Base-by-base conservation (phyloP, 2,888 invertebrate genomes). In the Coremacera marginata region DNA sequence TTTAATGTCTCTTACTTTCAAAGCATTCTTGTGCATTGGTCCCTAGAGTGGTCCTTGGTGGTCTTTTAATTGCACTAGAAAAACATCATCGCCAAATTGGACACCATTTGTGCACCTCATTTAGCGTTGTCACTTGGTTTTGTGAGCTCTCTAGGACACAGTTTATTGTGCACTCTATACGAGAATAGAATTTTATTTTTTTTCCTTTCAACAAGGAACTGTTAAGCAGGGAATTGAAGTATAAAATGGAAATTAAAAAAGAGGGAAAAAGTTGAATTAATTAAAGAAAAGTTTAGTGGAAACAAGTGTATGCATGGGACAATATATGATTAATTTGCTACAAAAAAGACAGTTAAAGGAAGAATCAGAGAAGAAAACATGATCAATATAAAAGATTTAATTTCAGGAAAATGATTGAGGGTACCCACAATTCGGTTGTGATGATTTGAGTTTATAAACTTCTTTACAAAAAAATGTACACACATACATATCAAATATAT, bases 141-240 rank as follows among this genome's bases (percentile, higher is more conserved):
- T 19, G 44, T 22, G 68, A 37, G 5, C 37, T 4, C 9, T 5
- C 19, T 37, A 25, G 25, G 1, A 27, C 62, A 55, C 16, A 27
- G 11, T 31, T 3, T 7, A 14, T 5, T 9, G 31, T 19, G 14
- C 9, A n/a, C n/a, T 37, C 31, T 34, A 14, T n/a, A 3, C 63
- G 5, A 14, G 7, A 27, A 34, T 63, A 27, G 63, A 11, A n/a
- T 63, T 14, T n/a, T 14, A 22, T 57, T 25, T 16, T 65, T 31
- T 11, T 44, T 49, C 14, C 44, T 68, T 68, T 22, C 8, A 31
- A 31, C 19, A 1, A 19, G 27, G n/a, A 65, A 74, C 44, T 57
- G 70, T 62, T 70, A 76, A 76, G 27, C 68, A 70, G 70, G 70
- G 75, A 76, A 75, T 70, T 70, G 19, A 60, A 57, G 70, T 34